phyloP scores from a whole-genome alignment of 2,888 invertebrate species.

The Tortricodes alternella region DNA sequence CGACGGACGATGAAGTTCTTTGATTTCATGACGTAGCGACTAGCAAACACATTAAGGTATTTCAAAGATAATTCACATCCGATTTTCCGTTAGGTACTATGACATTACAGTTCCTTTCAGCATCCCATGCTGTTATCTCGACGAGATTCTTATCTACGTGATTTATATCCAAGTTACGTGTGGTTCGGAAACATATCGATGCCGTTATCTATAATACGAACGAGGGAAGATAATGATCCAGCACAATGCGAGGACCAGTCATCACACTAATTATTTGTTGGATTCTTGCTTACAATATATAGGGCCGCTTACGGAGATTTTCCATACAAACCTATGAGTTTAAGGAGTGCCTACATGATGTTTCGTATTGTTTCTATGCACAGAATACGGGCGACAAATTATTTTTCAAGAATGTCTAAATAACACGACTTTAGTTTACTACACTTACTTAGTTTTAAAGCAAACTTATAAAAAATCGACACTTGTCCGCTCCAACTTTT shows the following conservation, averaged over 20 bases:
- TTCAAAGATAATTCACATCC: background rate
- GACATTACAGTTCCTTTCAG: background rate
- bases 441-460: no score
- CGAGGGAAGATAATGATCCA: background rate
- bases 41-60: background rate
- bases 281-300: background rate
- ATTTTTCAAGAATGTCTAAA: no score
- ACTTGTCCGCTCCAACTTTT: no score
- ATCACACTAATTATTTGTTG: slow-evolving; percentile 11
- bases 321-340: no score
- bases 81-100: background rate
- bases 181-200: slow-evolving; percentile 11
- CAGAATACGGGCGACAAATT: no score
- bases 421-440: no score
- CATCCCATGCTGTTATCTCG: background rate
- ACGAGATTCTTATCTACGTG: slow-evolving; percentile 4
- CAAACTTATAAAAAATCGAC: no score
- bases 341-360: no score
- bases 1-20: no score
- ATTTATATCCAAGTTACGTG: slow-evolving; percentile 4
- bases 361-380: no score
- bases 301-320: slow-evolving; percentile 3
- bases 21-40: no score
- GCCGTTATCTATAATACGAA: slow-evolving; percentile 21
- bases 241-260: slow-evolving; percentile 18